Percentiles rank a stretch among this genome's conserved stretches.
These are phyloP conservation scores for Muricea muricata DNA, from an alignment of 92 coral and sea anemone species.

Conservation along the genomic window DNA sequence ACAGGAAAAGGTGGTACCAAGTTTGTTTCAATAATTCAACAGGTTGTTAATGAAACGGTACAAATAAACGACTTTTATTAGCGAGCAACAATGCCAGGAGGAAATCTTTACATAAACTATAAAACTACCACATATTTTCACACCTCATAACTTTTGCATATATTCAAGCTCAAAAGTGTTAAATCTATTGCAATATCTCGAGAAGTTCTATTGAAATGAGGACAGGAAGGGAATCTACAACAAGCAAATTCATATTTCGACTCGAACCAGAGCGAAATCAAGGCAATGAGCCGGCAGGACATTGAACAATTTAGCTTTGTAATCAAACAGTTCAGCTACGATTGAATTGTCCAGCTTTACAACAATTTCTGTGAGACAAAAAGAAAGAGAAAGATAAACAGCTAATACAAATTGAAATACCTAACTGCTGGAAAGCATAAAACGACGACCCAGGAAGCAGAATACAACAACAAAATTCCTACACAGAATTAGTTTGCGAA, in stretches of 20 bases:
- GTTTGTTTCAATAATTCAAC: neutral
- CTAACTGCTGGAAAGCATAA: neutral
- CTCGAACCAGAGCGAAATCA: neutral
- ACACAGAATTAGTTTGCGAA: neutral
- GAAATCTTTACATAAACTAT: no score
- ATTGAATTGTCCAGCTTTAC: neutral
- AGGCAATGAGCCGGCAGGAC: neutral
- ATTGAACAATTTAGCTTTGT: neutral
- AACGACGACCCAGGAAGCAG: constrained; percentile 38
- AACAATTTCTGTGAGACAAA: neutral
- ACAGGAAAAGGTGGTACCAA: constrained; percentile 3
- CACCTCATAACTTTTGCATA: neutral
- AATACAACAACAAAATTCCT: neutral
- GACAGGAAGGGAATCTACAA: neutral
- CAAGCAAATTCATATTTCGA: constrained; percentile 19
- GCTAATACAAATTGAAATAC: neutral
- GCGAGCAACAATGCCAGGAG: neutral
- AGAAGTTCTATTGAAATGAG: neutral
- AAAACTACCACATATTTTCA: neutral
- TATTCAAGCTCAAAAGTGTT: neutral
- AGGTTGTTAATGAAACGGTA: neutral
- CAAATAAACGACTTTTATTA: neutral
- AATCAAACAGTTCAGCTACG: neutral
- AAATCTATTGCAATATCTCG: neutral
- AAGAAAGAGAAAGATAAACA: neutral